Evolutionary conservation across 2,888 invertebrate species (phyloP), one percentile per base, ranked within the genome.

Genomic region (Clistopyga incitator): DNA sequence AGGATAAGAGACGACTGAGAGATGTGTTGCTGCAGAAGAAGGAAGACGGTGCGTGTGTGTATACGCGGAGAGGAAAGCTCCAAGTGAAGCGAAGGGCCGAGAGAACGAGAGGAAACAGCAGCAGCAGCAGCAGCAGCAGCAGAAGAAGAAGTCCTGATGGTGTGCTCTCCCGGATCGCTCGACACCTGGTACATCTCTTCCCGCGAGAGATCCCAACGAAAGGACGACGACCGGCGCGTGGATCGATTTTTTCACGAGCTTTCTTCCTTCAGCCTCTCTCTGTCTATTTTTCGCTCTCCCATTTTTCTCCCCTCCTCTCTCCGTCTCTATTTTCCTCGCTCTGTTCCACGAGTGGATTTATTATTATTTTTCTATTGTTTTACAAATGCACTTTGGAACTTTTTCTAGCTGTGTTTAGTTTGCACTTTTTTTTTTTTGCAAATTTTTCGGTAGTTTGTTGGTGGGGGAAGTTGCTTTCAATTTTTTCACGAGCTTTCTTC

Each of bases 201-300:
- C 67, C 70, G 65, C 61, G 71, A 79, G 71, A 79, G 82, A 78
- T 71, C 74, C 77, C 77, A 59, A 68, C 72, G 72, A 80, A 84
- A 82, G 75, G 78, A 78, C 78, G 83, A 85, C 83, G 83, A 84
- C 80, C 83, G 80, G 72, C 74, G 82, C 79, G 82, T 76, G 76
- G 80, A 84, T 84, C 83, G 83, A 84, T 80, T 77, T 80, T 83
- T 72, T 68, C 79, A 71, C 38, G 38, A 72, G 71, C 76, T 61
- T 70, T 72, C 42, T 38, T 38, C 68, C 54, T 65, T 67, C 45
- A 61, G 64, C 59, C 34, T 67, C 25, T 50, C 65, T 56, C 47
- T 50, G 18, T 76, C 64, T 56, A 20, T 50, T 56, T 42, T 20
- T 64, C 11, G 56, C 23, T 74, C 45, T 45, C 47, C 45, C 70